phyloP scores from a whole-genome alignment of 1,140 invertebrate genomes.

The Drosophila cardini region DNA sequence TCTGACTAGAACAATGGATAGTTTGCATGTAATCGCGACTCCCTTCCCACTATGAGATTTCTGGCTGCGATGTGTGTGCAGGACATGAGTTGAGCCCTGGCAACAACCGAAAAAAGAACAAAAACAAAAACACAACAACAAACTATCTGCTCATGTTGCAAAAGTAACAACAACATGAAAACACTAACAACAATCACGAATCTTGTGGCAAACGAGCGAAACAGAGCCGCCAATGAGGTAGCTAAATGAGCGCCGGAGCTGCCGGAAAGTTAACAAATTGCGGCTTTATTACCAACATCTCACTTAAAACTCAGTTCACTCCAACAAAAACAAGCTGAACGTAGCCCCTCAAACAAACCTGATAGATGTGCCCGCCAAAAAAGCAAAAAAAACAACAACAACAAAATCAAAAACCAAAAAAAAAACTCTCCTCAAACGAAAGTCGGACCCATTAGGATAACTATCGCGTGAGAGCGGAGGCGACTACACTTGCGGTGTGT shows the following conservation, averaged over 20 bases:
- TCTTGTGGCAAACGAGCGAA: slow-evolving; percentile 57
- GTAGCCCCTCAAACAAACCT: slow-evolving; percentile 22
- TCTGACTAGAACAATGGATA: slow-evolving; percentile 71
- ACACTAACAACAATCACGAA: slow-evolving; percentile 51
- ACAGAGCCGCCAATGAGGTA: slow-evolving; percentile 81
- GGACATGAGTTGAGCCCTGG: slow-evolving; percentile 56
- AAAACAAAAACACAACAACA: slow-evolving; percentile 9
- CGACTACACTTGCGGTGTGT: neutral
- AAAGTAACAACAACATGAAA: slow-evolving; percentile 27
- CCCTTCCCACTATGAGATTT: slow-evolving; percentile 29
- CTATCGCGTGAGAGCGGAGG: slow-evolving; percentile 74
- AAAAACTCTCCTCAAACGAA: slow-evolving; percentile 59
- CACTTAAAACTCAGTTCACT: slow-evolving; percentile 68
- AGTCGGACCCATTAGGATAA: slow-evolving; percentile 81
- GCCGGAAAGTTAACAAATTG: slow-evolving; percentile 79
- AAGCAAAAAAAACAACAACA: slow-evolving; percentile 27
- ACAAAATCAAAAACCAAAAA: slow-evolving; percentile 22
- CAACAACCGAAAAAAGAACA: neutral
- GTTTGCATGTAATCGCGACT: slow-evolving; percentile 75
- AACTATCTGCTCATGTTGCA: slow-evolving; percentile 33
- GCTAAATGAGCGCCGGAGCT: slow-evolving; percentile 69
- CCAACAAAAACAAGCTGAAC: slow-evolving; percentile 16
- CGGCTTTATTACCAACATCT: slow-evolving; percentile 82
- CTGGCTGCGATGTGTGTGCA: slow-evolving; percentile 47
- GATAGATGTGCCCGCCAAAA: slow-evolving; percentile 77